Evolutionary conservation across 2,888 invertebrate species (phyloP), one percentile per base, ranked within the genome.

Genomic region (Diachrysia chrysitis): DNA sequence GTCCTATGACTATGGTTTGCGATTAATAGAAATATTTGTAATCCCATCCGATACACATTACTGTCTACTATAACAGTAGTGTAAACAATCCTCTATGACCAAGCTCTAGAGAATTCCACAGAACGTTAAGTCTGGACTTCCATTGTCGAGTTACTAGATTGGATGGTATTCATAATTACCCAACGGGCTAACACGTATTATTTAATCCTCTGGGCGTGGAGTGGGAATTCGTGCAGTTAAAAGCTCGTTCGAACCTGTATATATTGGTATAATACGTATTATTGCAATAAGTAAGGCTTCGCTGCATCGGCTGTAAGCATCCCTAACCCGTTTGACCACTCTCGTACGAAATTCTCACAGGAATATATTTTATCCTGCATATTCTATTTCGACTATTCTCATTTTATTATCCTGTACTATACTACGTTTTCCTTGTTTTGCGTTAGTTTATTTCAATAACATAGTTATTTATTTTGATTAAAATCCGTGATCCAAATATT

Each of bases 271-370:
- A 62, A 42, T 59, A 69, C 35, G 25, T 51, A 58, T 65, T 71
- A 65, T 48, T 48, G 17, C 29, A 55, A 51, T 61, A 25, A 32
- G 21, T 62, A 53, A 51, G 60, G 37, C 29, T 29, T 57, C 59
- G 42, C 59, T 57, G 56, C 19, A 37, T 42, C 10, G n/a, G 32
- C 58, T 59, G 21, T 23, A 46, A 21, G 37, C 46, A 76, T 35
- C 56, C 61, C 48, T 62, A 73, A 73, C 73, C 66, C 32, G 73
- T 73, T 76, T 76, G 48, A 76, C 73, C 37, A 62, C 62, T 71
- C 62, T 71, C 58, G 53, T 37, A 25, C 62, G 37, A 59, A 66
- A 61, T 60, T 37, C 14, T 35, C 61, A 71, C 48, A 59, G 54
- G 51, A 76, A 61, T 61, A 64, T 59, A 53, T 62, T 65, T 4